Percentiles rank a stretch among this genome's conserved stretches.
Conservation (phyloP, 37 sponge, comb jelly and placozoan genomes). For the Oscarella lobularis region DNA sequence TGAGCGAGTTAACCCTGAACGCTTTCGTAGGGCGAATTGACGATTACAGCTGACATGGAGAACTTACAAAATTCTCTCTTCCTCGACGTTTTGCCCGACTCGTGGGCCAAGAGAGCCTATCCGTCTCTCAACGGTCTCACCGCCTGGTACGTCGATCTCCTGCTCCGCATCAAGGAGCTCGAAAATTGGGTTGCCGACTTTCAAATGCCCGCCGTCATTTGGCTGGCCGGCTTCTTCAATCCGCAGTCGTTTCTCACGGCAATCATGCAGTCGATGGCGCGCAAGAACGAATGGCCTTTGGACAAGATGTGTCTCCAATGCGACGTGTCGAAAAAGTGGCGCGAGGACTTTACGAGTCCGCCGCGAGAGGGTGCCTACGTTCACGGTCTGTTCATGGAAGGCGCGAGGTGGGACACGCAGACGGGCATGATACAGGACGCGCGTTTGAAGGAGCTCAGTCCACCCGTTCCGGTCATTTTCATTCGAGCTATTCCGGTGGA, state of each 20-base stretch:
- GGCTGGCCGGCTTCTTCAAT: slow-evolving; percentile 99
- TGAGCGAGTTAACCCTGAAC: background rate
- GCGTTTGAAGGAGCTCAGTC: slow-evolving; percentile 78
- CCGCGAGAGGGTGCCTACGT: slow-evolving; percentile 95
- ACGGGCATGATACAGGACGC: slow-evolving; percentile 62
- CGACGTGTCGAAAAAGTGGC: slow-evolving; percentile 74
- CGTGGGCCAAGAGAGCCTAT: slow-evolving; percentile 88
- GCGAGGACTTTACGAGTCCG: slow-evolving; percentile 72
- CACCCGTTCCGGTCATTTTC: slow-evolving; percentile 79
- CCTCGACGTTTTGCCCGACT: slow-evolving; percentile 76
- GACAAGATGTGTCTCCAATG: slow-evolving; percentile 89
- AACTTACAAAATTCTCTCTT: slow-evolving; percentile 80
- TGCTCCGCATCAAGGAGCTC: slow-evolving; percentile 77
- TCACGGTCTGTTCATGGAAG: slow-evolving; percentile 92
- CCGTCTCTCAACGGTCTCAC: slow-evolving; percentile 78
- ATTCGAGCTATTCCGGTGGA: slow-evolving; percentile 74
- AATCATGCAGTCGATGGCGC: slow-evolving; percentile 89
- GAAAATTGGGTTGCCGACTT: slow-evolving; percentile 95
- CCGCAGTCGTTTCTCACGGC: slow-evolving; percentile 98
- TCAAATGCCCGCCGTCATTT: slow-evolving; percentile 81
- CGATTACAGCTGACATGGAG: slow-evolving; percentile 96
- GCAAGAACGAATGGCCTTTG: slow-evolving; percentile 98
- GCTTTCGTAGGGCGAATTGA: slow-evolving; percentile 79
- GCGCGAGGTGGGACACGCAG: slow-evolving; percentile 92
- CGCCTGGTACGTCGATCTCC: slow-evolving; percentile 84